phyloP scores from a whole-genome alignment of 2,113 vertebrate species.

The Entomyzon cyanotis region DNA sequence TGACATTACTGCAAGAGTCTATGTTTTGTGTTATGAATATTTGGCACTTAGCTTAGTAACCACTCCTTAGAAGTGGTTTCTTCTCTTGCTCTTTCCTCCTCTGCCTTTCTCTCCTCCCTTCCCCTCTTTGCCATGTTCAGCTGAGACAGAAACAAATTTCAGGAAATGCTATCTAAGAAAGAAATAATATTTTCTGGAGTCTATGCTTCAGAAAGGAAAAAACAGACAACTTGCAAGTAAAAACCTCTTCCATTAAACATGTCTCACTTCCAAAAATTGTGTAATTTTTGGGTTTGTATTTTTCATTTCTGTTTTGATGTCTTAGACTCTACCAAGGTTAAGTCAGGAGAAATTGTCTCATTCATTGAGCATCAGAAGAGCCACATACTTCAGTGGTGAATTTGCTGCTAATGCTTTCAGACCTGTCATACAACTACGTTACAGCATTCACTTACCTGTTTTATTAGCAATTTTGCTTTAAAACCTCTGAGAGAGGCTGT shows the following conservation, averaged over 20 bases:
- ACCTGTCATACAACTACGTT: slow-evolving; percentile 47
- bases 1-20: slow-evolving; percentile 68
- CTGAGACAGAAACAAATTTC: neutral
- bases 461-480: slow-evolving; percentile 63
- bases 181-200: neutral
- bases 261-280: neutral
- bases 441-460: slow-evolving; percentile 43
- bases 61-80: neutral
- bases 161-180: neutral
- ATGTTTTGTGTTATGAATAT: slow-evolving; percentile 60
- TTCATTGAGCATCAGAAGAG: slow-evolving; percentile 1
- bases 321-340: slow-evolving; percentile 30
- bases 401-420: slow-evolving; percentile 48
- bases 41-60: slow-evolving; percentile 44
- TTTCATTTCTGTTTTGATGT: neutral
- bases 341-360: slow-evolving; percentile 38
- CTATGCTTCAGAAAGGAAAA: neutral
- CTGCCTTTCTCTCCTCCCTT: neutral
- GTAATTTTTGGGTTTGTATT: neutral
- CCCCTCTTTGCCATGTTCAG: slow-evolving; percentile 27
- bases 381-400: neutral
- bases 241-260: neutral
- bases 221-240: neutral
- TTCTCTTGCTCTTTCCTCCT: neutral
- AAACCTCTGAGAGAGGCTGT: slow-evolving; percentile 49